Conservation (phyloP, 2,113 vertebrate genomes). For the Ochotona princeps region DNA sequence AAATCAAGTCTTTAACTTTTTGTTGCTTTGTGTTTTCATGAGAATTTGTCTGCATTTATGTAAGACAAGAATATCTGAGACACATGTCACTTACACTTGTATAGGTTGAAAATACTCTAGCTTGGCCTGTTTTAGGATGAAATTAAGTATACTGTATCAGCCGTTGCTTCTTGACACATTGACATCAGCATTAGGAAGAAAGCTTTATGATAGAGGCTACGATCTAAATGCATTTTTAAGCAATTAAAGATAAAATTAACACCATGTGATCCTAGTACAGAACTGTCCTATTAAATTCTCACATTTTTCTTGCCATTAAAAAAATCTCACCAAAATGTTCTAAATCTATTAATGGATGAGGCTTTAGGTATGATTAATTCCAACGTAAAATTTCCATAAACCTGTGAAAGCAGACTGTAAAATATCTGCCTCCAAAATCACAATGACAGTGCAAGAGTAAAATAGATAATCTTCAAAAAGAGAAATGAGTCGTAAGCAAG, state of each 20-base stretch:
- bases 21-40: not conserved
- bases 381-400: not conserved
- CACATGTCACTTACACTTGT: not conserved
- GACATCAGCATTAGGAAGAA: not conserved
- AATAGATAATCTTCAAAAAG: not conserved
- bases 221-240: conserved; percentile 23
- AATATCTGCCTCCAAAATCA: not conserved
- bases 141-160: not conserved
- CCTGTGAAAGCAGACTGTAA: not conserved
- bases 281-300: not conserved
- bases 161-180: not conserved
- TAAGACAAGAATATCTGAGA: not conserved
- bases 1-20: not conserved
- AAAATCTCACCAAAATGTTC: not conserved
- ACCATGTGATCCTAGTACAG: not conserved
- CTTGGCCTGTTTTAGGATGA: not conserved
- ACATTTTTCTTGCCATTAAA: not conserved
- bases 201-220: not conserved
- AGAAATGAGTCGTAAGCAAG: not conserved
- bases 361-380: not conserved
- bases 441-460: not conserved
- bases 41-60: not conserved
- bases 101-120: not conserved
- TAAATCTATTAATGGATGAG: not conserved
- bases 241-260: conserved; percentile 29